Percentiles rank a stretch among this genome's conserved stretches.
phyloP scores from a whole-genome alignment of 1,140 invertebrate species.

The Colletes gigas region DNA sequence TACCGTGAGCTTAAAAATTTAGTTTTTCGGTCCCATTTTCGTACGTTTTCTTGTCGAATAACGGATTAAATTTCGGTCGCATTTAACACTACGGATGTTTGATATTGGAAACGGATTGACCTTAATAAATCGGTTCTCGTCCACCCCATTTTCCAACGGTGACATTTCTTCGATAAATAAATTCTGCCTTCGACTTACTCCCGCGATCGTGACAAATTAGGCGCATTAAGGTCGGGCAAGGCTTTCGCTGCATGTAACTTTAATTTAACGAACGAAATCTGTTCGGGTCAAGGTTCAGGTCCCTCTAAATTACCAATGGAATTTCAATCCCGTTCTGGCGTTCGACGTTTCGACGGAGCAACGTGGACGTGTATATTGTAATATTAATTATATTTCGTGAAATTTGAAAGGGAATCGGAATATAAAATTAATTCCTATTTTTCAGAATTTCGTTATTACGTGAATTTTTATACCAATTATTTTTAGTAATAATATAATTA shows the following conservation, averaged over 20 bases:
- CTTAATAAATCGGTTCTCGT: slow-evolving; percentile 23
- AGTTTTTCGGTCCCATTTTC: no score
- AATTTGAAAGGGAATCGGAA: no score
- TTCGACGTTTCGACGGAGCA: no score
- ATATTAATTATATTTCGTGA: no score
- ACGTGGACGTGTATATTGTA: no score
- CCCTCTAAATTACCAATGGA: background rate
- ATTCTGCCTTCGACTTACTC: background rate
- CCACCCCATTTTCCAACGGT: slow-evolving; percentile 3
- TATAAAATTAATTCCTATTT: no score
- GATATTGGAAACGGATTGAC: slow-evolving; percentile 8
- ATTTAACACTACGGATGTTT: background rate
- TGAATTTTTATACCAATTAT: no score
- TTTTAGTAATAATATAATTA: no score
- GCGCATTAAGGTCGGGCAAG: background rate
- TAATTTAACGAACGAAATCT: slow-evolving; percentile 9
- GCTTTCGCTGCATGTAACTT: background rate
- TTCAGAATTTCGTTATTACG: no score
- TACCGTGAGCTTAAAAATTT: no score
- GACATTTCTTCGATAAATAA: slow-evolving; percentile 14
- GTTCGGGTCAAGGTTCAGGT: background rate
- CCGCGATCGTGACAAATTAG: slow-evolving; percentile 26
- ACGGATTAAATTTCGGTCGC: no score
- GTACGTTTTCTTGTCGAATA: no score
- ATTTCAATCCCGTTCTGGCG: background rate